phyloP scores from a whole-genome alignment of 2,113 vertebrate species.

The Mastomys natalensis region DNA sequence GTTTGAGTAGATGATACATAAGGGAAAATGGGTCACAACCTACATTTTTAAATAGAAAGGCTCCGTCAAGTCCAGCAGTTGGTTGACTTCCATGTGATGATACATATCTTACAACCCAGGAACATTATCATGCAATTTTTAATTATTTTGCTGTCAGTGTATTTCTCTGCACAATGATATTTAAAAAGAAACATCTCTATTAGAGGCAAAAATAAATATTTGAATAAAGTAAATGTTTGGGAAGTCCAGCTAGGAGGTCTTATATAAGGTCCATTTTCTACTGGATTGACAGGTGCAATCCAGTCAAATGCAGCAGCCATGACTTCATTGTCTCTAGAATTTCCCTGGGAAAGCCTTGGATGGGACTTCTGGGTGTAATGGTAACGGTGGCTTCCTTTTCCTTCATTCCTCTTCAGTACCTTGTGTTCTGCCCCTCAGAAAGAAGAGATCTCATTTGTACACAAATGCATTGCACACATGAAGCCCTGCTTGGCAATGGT shows the following conservation, averaged over 20 bases:
- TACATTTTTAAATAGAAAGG: slow-evolving; percentile 39
- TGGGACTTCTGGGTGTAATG: neutral
- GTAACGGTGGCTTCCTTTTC: neutral
- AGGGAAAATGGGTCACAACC: slow-evolving; percentile 4
- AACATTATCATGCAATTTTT: slow-evolving; percentile 17
- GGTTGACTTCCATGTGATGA: neutral
- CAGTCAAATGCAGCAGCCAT: no score
- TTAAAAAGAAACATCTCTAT: neutral
- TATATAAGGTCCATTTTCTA: neutral
- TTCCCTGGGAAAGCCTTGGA: neutral
- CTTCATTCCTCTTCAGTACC: neutral
- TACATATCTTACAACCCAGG: neutral
- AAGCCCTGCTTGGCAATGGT: neutral
- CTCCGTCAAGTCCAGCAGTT: neutral
- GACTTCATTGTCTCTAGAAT: neutral
- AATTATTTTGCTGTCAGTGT: neutral
- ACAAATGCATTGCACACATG: neutral
- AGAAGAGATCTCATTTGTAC: neutral
- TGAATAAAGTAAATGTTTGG: slow-evolving; percentile 4
- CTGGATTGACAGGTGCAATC: neutral
- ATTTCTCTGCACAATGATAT: neutral
- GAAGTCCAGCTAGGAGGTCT: neutral
- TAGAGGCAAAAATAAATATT: neutral
- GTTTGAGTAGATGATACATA: neutral
- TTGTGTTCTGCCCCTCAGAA: neutral